Percentiles rank a stretch among this genome's conserved stretches.
phyloP scores from a whole-genome alignment of 2,888 invertebrate species.

The Dysmachus trigonus region DNA sequence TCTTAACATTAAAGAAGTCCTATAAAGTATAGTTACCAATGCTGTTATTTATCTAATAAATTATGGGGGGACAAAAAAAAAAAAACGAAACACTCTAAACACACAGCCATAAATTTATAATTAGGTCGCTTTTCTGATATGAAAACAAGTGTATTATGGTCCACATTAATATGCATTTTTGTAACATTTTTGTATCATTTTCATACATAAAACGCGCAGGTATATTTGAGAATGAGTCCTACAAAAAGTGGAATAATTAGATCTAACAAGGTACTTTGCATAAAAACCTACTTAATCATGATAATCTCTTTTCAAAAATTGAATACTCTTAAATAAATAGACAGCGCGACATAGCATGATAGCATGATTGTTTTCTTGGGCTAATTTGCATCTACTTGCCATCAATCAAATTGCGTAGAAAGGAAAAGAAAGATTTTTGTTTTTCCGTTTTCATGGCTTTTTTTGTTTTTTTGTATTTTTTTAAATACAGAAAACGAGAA shows the following conservation, averaged over 20 bases:
- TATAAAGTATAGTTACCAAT: background rate
- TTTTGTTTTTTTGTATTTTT: no score
- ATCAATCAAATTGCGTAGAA: slow-evolving; percentile 28
- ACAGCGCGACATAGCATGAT: slow-evolving; percentile 11
- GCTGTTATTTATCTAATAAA: background rate
- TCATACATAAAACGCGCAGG: background rate
- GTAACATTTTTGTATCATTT: slow-evolving; percentile 16
- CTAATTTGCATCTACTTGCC: slow-evolving; percentile 41
- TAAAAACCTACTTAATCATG: slow-evolving; percentile 44
- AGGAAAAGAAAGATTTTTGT: slow-evolving; percentile 18
- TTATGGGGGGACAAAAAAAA: background rate
- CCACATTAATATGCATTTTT: slow-evolving; percentile 11
- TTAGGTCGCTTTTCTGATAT: background rate
- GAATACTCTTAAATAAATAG: slow-evolving; percentile 25
- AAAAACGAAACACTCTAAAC: no score
- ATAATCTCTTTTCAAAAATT: slow-evolving; percentile 33
- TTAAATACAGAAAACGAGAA: background rate
- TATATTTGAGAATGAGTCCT: background rate
- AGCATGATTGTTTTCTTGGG: slow-evolving; percentile 20
- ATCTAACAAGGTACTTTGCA: slow-evolving; percentile 31
- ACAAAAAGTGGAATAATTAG: slow-evolving; percentile 27
- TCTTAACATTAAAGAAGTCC: background rate
- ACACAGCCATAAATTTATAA: slow-evolving; percentile 10
- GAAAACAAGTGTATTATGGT: slow-evolving; percentile 12
- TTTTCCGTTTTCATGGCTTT: slow-evolving; percentile 22